Percentiles rank a stretch among this genome's conserved stretches.
Evolutionary conservation across 2,797 vertebrate genomes (phyloP).

Genomic region (Rhadinocentrus ornatus): DNA sequence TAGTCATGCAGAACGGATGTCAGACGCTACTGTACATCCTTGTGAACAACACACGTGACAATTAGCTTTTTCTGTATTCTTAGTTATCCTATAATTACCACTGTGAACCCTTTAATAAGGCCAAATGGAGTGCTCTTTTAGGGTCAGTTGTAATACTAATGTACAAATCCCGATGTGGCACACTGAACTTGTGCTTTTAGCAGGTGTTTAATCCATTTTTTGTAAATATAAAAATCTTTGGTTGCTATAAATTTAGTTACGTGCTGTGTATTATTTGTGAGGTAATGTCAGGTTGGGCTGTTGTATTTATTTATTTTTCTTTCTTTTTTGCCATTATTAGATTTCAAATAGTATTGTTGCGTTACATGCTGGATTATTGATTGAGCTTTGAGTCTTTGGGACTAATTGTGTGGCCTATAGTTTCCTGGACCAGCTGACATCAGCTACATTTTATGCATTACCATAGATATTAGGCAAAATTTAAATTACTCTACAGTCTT

Average conservation of each 20-base stretch:
- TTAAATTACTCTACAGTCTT: neutral
- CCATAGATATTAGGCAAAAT: neutral
- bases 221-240: neutral
- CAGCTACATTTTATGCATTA: neutral
- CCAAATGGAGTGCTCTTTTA: slow-evolving; percentile 10
- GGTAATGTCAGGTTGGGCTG: neutral
- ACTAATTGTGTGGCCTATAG: neutral
- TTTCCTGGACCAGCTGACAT: neutral
- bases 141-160: slow-evolving; percentile 3
- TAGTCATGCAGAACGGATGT: slow-evolving; percentile 10
- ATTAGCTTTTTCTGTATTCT: slow-evolving; percentile 72
- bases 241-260: neutral
- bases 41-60: slow-evolving; percentile 64
- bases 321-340: neutral
- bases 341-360: neutral
- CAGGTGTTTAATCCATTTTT: neutral
- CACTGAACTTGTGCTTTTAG: neutral
- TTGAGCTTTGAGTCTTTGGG: neutral
- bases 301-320: too few relatives aligned
- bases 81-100: slow-evolving; percentile 75
- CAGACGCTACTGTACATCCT: slow-evolving; percentile 26
- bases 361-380: neutral
- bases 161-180: neutral
- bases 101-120: slow-evolving; percentile 28
- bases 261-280: neutral